A percentile compares a stretch with the other conserved stretches of the same genome.
Conservation (phyloP, 2,888 invertebrate species). For the Drosophila borealis region DNA sequence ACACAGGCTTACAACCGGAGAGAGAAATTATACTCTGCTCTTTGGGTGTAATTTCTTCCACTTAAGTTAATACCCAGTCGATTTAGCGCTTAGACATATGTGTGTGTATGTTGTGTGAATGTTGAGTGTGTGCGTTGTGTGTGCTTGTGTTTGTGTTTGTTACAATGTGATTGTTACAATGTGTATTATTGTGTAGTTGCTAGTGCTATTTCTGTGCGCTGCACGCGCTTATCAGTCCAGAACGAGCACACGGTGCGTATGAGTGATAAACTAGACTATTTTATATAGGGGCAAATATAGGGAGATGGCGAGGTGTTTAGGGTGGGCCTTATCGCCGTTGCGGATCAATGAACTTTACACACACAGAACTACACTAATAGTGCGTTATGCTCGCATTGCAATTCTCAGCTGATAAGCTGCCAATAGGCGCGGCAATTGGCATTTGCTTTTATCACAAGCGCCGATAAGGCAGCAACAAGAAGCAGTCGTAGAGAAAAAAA, state of each 20-base stretch:
- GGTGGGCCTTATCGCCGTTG: constrained; percentile 58
- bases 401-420: constrained; percentile 58
- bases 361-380: constrained; percentile 27
- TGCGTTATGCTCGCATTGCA: constrained; percentile 47
- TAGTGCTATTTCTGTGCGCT: constrained; percentile 2
- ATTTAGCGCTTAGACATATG: constrained; percentile 75
- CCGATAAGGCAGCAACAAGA: constrained; percentile 35
- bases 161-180: constrained; percentile 36
- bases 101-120: constrained; percentile 8
- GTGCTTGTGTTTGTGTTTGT: constrained; percentile 3
- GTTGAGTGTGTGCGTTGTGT: constrained; percentile 5
- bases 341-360: constrained; percentile 74
- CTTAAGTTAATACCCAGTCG: constrained; percentile 82
- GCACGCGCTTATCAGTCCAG: constrained; percentile 26
- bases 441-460: constrained; percentile 47
- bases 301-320: too few species aligned
- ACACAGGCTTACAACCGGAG: background rate
- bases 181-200: constrained; percentile 37
- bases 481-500: constrained; percentile 9
- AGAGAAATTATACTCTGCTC: constrained; percentile 77
- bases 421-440: constrained; percentile 48
- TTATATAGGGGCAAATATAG: constrained; percentile 24
- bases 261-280: constrained; percentile 57
- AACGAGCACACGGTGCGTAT: constrained; percentile 55
- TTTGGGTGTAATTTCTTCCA: constrained; percentile 83